Evolutionary conservation across 2,888 invertebrate species (phyloP).

Genomic region (Dicyrtoma fusca): DNA sequence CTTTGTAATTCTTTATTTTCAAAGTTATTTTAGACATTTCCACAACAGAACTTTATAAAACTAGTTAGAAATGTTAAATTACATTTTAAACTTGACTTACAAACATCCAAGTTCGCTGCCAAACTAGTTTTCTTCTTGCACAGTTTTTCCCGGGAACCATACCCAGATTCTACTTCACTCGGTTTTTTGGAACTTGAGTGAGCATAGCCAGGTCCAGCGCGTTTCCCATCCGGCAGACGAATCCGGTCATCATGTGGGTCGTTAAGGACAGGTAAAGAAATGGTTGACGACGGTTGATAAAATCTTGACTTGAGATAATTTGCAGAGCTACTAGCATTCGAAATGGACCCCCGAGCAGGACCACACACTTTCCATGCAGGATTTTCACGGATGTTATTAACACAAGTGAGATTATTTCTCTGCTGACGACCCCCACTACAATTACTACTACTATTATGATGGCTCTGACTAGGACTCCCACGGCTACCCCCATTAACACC

Average conservation of each 20-base stretch:
- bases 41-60: no score
- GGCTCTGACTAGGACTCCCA: conserved; percentile 14
- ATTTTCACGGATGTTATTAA: not conserved
- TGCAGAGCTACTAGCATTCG: conserved; percentile 11
- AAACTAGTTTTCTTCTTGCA: conserved; percentile 13
- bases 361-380: not conserved
- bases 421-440: not conserved
- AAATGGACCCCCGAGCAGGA: not conserved
- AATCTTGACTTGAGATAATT: conserved; percentile 31
- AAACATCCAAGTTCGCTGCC: conserved; percentile 2
- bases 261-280: conserved; percentile 29
- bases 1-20: no score
- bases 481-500: no score
- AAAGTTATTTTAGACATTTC: no score
- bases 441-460: not conserved
- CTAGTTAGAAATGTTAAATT: no score
- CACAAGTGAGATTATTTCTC: not conserved
- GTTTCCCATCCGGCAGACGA: conserved; percentile 8
- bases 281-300: conserved; percentile 28
- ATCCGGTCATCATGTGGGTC: conserved; percentile 6
- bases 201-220: not conserved
- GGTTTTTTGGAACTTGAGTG: no score
- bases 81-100: no score
- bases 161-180: conserved; percentile 1
- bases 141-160: conserved; percentile 16